A percentile compares a stretch with the other conserved stretches of the same genome.
These are phyloP conservation scores for Rotaria magnacalcarata DNA, from an alignment of 2,888 invertebrate species.

Conservation along the genomic window DNA sequence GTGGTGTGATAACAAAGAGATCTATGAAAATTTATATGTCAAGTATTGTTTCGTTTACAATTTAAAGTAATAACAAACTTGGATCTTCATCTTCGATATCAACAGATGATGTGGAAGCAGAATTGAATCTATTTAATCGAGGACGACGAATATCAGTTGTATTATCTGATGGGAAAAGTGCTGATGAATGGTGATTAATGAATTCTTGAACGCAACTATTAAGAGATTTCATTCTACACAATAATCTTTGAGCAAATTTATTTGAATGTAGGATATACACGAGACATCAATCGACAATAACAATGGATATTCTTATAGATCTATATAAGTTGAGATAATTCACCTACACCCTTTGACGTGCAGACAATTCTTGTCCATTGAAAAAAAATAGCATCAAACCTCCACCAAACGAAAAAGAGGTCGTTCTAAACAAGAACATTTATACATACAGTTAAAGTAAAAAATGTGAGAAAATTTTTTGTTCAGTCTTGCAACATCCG, in stretches of 20 bases:
- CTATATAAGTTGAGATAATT: not conserved
- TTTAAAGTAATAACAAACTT: not conserved
- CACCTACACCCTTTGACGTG: too few species aligned
- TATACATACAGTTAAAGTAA: too few species aligned
- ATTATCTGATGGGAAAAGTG: not conserved
- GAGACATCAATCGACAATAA: not conserved
- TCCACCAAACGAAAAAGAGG: too few species aligned
- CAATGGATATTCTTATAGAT: not conserved
- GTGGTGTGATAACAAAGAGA: constrained; percentile 26
- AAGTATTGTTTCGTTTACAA: not conserved
- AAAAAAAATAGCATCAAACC: too few species aligned
- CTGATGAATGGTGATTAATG: constrained; percentile 12
- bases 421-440: too few species aligned
- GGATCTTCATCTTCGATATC: constrained; percentile 19
- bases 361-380: too few species aligned
- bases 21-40: not conserved
- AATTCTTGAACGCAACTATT: not conserved
- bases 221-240: not conserved
- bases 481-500: too few species aligned
- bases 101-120: not conserved
- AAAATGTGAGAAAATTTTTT: too few species aligned
- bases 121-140: not conserved
- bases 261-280: not conserved
- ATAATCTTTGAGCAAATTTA: not conserved
- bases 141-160: not conserved